Percentiles rank a stretch among this genome's conserved stretches.
These are phyloP conservation scores for Gadus chalcogrammus DNA, from an alignment of 2,113 vertebrate species.

Conservation along the genomic window DNA sequence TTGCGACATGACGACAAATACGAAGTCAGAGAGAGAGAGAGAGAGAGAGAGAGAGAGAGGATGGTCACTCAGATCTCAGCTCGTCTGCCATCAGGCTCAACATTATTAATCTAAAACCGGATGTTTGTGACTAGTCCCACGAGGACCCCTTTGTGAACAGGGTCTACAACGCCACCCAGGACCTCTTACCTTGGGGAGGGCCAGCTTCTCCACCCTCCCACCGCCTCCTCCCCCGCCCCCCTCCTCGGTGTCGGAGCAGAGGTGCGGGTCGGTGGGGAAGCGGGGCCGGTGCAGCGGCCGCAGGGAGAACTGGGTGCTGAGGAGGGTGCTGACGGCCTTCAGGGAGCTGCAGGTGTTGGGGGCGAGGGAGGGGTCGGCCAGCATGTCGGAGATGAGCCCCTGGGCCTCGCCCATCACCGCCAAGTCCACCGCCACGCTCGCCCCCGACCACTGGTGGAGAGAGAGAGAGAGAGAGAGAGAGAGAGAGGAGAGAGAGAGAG, in stretches of 20 bases:
- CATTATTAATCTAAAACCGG: too few species aligned
- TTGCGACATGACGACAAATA: too few species aligned
- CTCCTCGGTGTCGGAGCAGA: slow-evolving; percentile 89
- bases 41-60: too few species aligned
- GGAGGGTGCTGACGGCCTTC: slow-evolving; percentile 92
- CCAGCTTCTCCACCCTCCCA: slow-evolving; percentile 83
- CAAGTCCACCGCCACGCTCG: slow-evolving; percentile 91
- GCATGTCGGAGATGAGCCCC: slow-evolving; percentile 91
- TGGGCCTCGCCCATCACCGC: slow-evolving; percentile 98
- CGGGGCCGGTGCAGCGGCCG: slow-evolving; percentile 87
- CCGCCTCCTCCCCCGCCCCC: slow-evolving; percentile 21
- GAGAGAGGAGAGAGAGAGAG: too few species aligned
- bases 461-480: not conserved
- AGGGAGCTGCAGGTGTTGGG: slow-evolving; percentile 90
- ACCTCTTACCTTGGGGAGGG: slow-evolving; percentile 84
- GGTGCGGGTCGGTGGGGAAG: slow-evolving; percentile 78
- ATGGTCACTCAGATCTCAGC: too few species aligned
- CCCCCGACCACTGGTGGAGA: slow-evolving; percentile 83
- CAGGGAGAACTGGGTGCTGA: slow-evolving; percentile 89
- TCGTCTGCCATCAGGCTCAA: too few species aligned
- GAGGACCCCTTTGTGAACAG: too few species aligned
- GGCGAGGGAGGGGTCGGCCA: slow-evolving; percentile 89
- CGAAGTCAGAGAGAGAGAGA: too few species aligned
- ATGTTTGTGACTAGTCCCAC: too few species aligned
- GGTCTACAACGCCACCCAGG: not conserved